Base-by-base conservation (phyloP, 2,888 invertebrate genomes). In the Diloba caeruleocephala region DNA sequence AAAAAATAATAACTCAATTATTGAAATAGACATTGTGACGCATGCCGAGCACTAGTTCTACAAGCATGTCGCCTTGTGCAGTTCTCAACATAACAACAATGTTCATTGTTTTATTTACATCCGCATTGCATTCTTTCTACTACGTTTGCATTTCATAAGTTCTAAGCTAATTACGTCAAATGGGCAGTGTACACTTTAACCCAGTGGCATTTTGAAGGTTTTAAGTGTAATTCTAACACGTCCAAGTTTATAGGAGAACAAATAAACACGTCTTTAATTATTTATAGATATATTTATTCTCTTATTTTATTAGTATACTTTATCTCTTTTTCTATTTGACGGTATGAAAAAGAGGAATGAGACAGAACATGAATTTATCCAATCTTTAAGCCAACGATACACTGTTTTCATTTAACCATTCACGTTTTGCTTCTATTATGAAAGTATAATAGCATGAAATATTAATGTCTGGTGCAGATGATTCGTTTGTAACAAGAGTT, bases 401-500 rank as follows among this genome's bases (percentile, higher is more conserved):
- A 26, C 3, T 29, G 6, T 26, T 26, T 21, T 34, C 15, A 2
- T 23, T 29, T 25, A 37, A n/a, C 13, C 15, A 8, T 12, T 3
- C 13, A 23, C 26, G 9, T 17, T 28, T 31, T 29, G 6, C 13
- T 49, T 39, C 5, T 23, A 25, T 26, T 26, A 29, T 14, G 23
- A 39, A 36, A 51, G 28, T 37, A 1, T 17, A 53, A 48, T 19
- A 39, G 36, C 33, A 43, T 50, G 21, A 39, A 49, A 54, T 42
- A 53, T 49, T 10, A 65, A 58, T 58, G 33, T 50, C 32, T 49
- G 31, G 41, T 53, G 59, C 45, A 19, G 26, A 56, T 54, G 32
- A 58, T 57, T 37, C 38, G 42, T 56, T 48, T 62, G 60, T 55
- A 60, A 65, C 55, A 57, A 44, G 41, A 70, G 31, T 71, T 75